phyloP scores from a whole-genome alignment of 2,888 invertebrate genomes.

The Pycnomerus fuliginosus region DNA sequence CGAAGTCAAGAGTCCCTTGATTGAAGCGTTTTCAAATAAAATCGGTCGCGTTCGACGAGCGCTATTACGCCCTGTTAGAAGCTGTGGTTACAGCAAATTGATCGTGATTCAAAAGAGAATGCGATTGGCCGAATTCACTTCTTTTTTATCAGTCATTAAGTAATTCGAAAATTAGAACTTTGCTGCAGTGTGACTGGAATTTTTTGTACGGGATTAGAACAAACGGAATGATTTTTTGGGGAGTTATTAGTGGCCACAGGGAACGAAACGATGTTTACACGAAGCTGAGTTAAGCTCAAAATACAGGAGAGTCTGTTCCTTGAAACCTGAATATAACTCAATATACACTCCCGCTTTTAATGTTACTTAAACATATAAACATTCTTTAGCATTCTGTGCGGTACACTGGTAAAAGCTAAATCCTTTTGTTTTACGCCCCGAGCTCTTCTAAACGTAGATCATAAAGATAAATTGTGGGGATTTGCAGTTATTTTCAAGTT shows the following conservation, averaged over 20 bases:
- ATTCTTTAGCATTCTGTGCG: conserved; percentile 32
- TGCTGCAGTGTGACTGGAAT: conserved; percentile 17
- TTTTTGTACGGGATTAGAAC: no score
- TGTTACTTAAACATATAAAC: conserved; percentile 44
- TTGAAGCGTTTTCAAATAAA: conserved; percentile 55
- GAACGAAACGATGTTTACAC: conserved; percentile 23
- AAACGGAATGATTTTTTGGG: not conserved
- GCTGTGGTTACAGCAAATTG: conserved; percentile 53
- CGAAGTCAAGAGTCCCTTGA: conserved; percentile 52
- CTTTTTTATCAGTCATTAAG: conserved; percentile 33
- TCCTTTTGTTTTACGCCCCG: no score
- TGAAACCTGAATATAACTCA: conserved; percentile 45
- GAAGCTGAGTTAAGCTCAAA: conserved; percentile 22
- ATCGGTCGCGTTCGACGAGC: conserved; percentile 51
- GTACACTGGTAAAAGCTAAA: conserved; percentile 38
- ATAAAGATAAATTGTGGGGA: no score
- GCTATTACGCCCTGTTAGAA: conserved; percentile 53
- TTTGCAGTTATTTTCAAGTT: no score
- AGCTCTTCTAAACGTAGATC: no score
- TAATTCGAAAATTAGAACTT: conserved; percentile 33
- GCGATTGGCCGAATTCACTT: conserved; percentile 41
- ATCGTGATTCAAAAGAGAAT: conserved; percentile 46
- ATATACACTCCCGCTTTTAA: conserved; percentile 42
- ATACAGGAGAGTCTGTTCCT: conserved; percentile 39
- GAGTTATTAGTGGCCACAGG: conserved; percentile 16